A percentile compares a stretch with the other conserved stretches of the same genome.
phyloP scores from a whole-genome alignment of 2,888 invertebrate species.

The Sthenelais limicola region DNA sequence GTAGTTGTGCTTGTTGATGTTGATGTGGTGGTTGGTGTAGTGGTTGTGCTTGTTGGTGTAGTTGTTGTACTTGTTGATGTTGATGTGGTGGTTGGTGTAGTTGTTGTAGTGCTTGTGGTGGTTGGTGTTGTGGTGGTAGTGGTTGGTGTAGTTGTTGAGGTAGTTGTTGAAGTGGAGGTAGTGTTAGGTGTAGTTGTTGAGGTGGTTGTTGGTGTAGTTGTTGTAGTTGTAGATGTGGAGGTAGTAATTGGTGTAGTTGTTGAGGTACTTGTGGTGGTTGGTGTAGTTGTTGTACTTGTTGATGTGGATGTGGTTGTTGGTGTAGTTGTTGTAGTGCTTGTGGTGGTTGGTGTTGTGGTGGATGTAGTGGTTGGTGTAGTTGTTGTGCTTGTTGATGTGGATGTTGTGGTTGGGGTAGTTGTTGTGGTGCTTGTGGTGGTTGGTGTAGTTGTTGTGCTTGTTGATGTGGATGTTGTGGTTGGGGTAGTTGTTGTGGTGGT shows the following conservation, averaged over 20 bases:
- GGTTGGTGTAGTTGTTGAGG: neutral
- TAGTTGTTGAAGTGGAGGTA: neutral
- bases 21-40: neutral
- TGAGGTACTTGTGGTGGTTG: neutral
- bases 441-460: conserved; percentile 7
- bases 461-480: neutral
- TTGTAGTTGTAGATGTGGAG: neutral
- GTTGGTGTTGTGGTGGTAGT: neutral
- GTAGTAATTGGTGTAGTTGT: neutral
- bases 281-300: conserved; percentile 1
- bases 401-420: neutral
- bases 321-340: neutral
- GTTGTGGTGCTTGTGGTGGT: neutral
- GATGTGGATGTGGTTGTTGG: neutral
- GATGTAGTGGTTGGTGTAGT: neutral
- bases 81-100: neutral
- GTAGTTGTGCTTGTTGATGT: neutral
- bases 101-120: conserved; percentile 1
- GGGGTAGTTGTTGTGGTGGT: neutral
- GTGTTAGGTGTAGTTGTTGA: neutral
- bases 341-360: neutral
- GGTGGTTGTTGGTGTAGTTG: conserved; percentile 11
- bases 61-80: conserved; percentile 3
- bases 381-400: neutral
- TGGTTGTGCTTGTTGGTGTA: neutral